Percentiles rank a stretch among this genome's conserved stretches.
Evolutionary conservation across 1,140 invertebrate genomes (phyloP).

Genomic region (Magallana gigas): DNA sequence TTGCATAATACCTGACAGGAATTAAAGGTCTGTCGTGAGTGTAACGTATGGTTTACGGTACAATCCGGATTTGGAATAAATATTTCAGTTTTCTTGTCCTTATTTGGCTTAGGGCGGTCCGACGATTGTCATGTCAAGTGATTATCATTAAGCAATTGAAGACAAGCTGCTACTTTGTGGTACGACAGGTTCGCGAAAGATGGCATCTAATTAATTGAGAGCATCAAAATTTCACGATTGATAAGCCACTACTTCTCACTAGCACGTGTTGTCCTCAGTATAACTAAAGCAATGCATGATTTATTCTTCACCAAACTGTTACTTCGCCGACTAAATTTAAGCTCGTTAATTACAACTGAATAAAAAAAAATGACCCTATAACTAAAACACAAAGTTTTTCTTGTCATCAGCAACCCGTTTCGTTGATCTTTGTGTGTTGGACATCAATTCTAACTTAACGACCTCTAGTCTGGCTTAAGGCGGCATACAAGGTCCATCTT

Average conservation of each 20-base stretch:
- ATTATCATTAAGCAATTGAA: slow-evolving; percentile 36
- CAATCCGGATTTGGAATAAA: neutral
- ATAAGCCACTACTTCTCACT: slow-evolving; percentile 27
- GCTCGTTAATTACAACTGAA: too few relatives aligned
- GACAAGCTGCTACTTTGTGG: slow-evolving; percentile 20
- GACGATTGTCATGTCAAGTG: slow-evolving; percentile 16
- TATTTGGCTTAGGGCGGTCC: neutral
- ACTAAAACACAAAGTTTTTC: too few relatives aligned
- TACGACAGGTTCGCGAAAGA: slow-evolving; percentile 25
- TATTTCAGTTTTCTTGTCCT: slow-evolving; percentile 22
- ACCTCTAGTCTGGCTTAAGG: neutral
- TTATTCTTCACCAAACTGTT: slow-evolving; percentile 18
- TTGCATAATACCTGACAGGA: neutral
- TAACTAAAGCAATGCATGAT: slow-evolving; percentile 4
- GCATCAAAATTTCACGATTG: slow-evolving; percentile 32
- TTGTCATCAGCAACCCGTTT: too few relatives aligned
- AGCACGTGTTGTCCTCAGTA: neutral
- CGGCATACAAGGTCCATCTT: neutral
- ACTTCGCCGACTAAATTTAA: neutral
- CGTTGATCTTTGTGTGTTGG: neutral
- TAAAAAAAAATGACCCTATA: too few relatives aligned
- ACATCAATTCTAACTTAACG: neutral
- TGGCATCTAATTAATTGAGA: slow-evolving; percentile 29
- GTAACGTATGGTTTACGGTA: neutral
- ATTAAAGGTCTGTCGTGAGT: neutral